Evolutionary conservation across 2,888 invertebrate genomes (phyloP), one percentile per base, ranked within the genome.

Genomic region (Eudemis profundana): DNA sequence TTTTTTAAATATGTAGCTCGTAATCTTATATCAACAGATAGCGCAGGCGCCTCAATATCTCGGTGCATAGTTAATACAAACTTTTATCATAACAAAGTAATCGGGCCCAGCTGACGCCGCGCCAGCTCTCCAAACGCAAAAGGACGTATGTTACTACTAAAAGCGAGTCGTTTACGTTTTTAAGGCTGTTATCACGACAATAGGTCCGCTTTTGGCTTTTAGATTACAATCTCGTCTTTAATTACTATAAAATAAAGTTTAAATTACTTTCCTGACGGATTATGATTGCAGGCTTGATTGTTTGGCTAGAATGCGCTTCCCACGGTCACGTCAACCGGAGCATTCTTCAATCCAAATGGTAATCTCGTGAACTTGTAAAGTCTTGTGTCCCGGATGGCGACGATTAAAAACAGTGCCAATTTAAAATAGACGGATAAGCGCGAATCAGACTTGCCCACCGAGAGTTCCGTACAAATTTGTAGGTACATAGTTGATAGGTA

Each of bases 301-400:
- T 40, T 42, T 36, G 14, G 15, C 42, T 57, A 47, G 47, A 57
- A 49, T 57, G 40, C 29, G 42, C 69, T 82, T 86, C 85, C 81
- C 86, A 86, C 83, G 85, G 75, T 77, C 70, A 64, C 78, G 70
- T 74, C 47, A 67, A 77, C 76, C 82, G 84, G 79, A 86, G 85
- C 86, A 38, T 54, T 63, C 47, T 60, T 68, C 12, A 47, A 61
- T 29, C 67, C 61, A 67, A 71, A 72, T 71, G 69, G 74, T 73
- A 66, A 72, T 74, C 70, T 71, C 66, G 71, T 70, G 71, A 68
- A 69, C 53, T 60, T 15, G 15, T 33, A 33, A 36, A 17, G 38
- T 72, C 74, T 73, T 78, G 67, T 70, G 71, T 74, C 74, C 72
- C 74, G 78, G 77, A 74, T 77, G 78, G 73, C 76, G 75, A 74